Conservation (phyloP, 2,888 invertebrate genomes). For the Philaethria dido region DNA sequence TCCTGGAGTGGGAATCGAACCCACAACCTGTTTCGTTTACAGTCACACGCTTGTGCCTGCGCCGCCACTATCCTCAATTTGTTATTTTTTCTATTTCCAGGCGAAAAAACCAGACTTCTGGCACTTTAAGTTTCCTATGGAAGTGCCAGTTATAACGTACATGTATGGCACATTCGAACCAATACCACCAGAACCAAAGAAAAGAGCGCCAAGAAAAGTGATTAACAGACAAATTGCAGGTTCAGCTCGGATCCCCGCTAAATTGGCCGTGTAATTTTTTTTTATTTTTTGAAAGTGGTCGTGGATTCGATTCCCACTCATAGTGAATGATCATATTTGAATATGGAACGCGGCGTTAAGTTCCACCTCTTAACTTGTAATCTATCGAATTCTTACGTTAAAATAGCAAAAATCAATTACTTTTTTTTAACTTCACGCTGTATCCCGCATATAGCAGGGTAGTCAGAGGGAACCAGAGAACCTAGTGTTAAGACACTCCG, state of each 20-base stretch:
- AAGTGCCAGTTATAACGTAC: constrained; percentile 60
- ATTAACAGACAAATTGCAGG: neutral
- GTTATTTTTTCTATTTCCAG: constrained; percentile 49
- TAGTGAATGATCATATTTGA: too few species aligned
- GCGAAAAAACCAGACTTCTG: constrained; percentile 63
- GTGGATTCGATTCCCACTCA: neutral
- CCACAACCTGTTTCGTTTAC: too few species aligned
- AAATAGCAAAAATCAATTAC: too few species aligned
- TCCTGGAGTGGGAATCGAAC: too few species aligned
- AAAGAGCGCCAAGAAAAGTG: constrained; percentile 47
- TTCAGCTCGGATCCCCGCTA: constrained; percentile 25
- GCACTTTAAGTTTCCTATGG: constrained; percentile 59
- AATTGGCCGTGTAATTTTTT: constrained; percentile 69
- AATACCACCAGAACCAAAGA: constrained; percentile 59
- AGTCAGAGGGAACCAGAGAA: neutral
- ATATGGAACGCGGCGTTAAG: too few species aligned
- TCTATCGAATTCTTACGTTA: too few species aligned
- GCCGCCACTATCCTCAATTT: too few species aligned
- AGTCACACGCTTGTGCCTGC: too few species aligned
- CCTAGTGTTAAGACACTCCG: neutral
- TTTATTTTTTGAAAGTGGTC: too few species aligned
- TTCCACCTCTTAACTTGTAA: too few species aligned
- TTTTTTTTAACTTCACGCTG: neutral
- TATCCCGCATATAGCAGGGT: neutral
- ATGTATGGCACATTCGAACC: constrained; percentile 78